phyloP scores from a whole-genome alignment of 2,888 invertebrate genomes.

The Brachylomia viminalis region DNA sequence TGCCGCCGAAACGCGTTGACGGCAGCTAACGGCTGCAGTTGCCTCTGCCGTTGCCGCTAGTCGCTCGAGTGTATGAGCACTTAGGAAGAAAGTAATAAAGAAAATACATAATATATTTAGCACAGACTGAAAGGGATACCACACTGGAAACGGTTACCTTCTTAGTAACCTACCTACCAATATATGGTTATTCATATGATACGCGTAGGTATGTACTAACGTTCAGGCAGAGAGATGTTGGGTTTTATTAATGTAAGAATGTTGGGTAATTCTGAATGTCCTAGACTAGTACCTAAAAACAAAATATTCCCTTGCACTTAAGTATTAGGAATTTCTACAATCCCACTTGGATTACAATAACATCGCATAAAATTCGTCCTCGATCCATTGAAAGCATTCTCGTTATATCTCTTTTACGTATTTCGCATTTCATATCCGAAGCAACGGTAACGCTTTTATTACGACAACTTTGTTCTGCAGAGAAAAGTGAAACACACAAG shows the following conservation, averaged over 20 bases:
- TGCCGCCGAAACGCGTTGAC: too few relatives aligned
- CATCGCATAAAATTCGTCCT: conserved; percentile 33
- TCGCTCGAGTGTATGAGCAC: too few relatives aligned
- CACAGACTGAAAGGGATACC: too few relatives aligned
- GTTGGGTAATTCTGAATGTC: neutral
- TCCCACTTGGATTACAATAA: conserved; percentile 6
- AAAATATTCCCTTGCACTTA: neutral
- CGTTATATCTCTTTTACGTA: conserved; percentile 42
- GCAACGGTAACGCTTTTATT: conserved; percentile 14
- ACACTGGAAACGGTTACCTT: too few relatives aligned
- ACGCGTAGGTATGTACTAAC: neutral
- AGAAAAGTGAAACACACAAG: neutral
- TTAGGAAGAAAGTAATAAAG: too few relatives aligned
- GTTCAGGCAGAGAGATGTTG: neutral
- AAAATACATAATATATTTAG: too few relatives aligned
- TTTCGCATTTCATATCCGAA: conserved; percentile 35
- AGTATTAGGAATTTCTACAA: neutral
- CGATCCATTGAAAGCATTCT: conserved; percentile 35
- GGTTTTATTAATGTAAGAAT: too few relatives aligned
- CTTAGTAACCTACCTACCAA: too few relatives aligned
- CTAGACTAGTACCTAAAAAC: neutral
- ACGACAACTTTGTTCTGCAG: conserved; percentile 24
- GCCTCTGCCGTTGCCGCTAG: too few relatives aligned
- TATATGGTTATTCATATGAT: neutral
- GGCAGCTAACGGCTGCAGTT: too few relatives aligned